Percentiles rank a stretch among this genome's conserved stretches.
These are phyloP conservation scores for Verasper variegatus DNA, from an alignment of 2,113 vertebrate species.

Conservation along the genomic window DNA sequence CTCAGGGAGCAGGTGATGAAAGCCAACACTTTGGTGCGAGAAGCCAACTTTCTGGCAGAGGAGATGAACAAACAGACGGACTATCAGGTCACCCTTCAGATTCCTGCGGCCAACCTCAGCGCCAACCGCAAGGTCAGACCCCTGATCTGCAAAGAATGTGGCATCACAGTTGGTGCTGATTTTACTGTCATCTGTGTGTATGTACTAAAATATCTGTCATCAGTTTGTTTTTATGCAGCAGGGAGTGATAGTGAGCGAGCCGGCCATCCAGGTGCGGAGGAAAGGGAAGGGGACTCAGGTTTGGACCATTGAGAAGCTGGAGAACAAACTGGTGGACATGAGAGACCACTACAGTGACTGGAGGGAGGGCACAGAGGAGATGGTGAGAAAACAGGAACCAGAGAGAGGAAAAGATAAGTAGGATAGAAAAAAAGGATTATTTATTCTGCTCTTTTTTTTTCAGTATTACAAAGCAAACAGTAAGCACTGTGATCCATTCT, in stretches of 20 bases:
- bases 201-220: background rate
- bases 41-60: slow-evolving; percentile 96
- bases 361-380: slow-evolving; percentile 86
- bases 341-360: slow-evolving; percentile 97
- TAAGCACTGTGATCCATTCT: slow-evolving; percentile 92
- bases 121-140: slow-evolving; percentile 94
- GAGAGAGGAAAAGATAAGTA: background rate
- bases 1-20: slow-evolving; percentile 96
- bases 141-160: background rate
- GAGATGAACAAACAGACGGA: slow-evolving; percentile 96
- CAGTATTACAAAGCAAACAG: slow-evolving; percentile 85
- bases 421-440: background rate
- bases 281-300: slow-evolving; percentile 94
- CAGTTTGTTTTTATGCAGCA: slow-evolving; percentile 80
- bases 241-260: slow-evolving; percentile 96
- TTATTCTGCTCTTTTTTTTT: background rate
- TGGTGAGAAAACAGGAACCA: slow-evolving; percentile 60
- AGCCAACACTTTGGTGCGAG: slow-evolving; percentile 95
- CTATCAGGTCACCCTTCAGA: slow-evolving; percentile 98
- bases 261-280: slow-evolving; percentile 94
- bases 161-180: background rate
- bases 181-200: background rate
- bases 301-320: slow-evolving; percentile 97
- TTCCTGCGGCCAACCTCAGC: slow-evolving; percentile 96
- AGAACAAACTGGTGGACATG: slow-evolving; percentile 98